Evolutionary conservation across 2,888 invertebrate genomes (phyloP).

Genomic region (Polydrusus pterygomalis): DNA sequence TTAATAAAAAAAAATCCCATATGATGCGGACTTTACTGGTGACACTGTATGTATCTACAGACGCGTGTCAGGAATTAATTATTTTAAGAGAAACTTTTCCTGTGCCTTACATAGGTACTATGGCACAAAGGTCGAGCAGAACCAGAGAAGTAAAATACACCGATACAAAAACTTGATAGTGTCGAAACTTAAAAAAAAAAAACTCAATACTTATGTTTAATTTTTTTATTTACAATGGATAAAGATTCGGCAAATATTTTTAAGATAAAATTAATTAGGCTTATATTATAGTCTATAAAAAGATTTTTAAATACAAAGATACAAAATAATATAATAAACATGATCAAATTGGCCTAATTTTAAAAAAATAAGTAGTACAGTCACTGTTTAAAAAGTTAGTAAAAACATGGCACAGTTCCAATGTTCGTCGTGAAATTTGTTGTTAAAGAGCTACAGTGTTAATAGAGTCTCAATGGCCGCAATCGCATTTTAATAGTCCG

Average conservation of each 20-base stretch:
- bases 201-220: neutral
- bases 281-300: slow-evolving; percentile 20
- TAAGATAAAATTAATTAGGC: slow-evolving; percentile 40
- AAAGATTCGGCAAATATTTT: slow-evolving; percentile 23
- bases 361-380: too few species aligned
- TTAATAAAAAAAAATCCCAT: too few species aligned
- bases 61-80: too few species aligned
- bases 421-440: neutral
- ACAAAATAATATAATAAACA: slow-evolving; percentile 18
- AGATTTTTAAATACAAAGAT: slow-evolving; percentile 26
- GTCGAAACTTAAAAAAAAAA: neutral
- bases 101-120: too few species aligned
- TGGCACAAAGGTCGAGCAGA: too few species aligned
- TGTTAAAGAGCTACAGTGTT: neutral
- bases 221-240: slow-evolving; percentile 41
- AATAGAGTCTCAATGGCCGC: too few species aligned
- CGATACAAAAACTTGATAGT: neutral
- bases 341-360: neutral
- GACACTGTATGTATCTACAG: too few species aligned
- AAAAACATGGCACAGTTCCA: neutral
- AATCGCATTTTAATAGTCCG: too few species aligned
- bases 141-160: too few species aligned
- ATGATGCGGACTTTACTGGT: too few species aligned
- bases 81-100: too few species aligned
- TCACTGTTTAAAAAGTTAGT: too few species aligned